Evolutionary conservation across 2,888 invertebrate species (phyloP), one percentile per base, ranked within the genome.

Genomic region (Toxonevra muliebris): DNA sequence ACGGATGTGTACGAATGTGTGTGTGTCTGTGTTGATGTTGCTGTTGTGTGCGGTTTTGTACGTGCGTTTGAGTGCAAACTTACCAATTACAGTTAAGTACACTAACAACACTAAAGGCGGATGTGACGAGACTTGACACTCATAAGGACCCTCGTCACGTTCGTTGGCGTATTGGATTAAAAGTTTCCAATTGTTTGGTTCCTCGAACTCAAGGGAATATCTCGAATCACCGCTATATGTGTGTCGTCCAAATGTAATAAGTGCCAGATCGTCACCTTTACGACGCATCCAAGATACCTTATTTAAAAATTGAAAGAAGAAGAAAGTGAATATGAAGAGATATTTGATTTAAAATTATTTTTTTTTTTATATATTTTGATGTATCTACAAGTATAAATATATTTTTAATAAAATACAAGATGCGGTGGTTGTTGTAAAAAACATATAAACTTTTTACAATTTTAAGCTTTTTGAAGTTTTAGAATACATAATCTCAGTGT

Each of bases 101-200:
- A 92, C 90, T 79, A 90, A 87, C 76, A 91, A 87, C 72, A 92
- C 90, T 67, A 91, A 84, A 11, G 92, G 92, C 10, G 92, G 92
- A 83, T 92, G 92, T 17, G 91, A 89, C n/a, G 91, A 92, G 73
- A 93, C 91, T 86, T 92, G 92, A 76, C 92, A 93, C 84, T 92
- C 93, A 84, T 92, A 93, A 76, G 88, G 89, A n/a, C 93, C 93
- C 72, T 91, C 90, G 79, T 93, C 93, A 65, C 91, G 87, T 79
- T 92, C 91, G 68, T 90, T 91, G 72, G 92, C 90, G 80, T 90
- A 91, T 81, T 90, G 89, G 65, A 93, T 90, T 71, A 89, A 88
- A 68, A 93, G 87, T 72, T 91, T 89, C 93, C 93, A 93, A 81
- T 93, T 90, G 79, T 92, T 92, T 10, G 92, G 92, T 67, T 89